Conservation (phyloP, 2,888 invertebrate genomes). For the Cancer borealis region DNA sequence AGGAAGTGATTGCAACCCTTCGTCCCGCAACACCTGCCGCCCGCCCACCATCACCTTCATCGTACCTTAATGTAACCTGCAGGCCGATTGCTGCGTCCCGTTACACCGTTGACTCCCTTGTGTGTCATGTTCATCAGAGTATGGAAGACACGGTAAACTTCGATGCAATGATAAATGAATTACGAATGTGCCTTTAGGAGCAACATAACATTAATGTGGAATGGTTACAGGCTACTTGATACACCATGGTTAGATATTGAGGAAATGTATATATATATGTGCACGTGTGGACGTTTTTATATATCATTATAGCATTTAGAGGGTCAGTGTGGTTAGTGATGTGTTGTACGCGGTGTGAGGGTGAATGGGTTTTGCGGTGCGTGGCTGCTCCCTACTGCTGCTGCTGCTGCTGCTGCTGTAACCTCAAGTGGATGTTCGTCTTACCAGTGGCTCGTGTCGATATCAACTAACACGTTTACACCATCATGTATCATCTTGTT, state of each 20-base stretch:
- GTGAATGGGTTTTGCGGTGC: neutral
- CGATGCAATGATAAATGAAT: neutral
- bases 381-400: neutral
- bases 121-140: slow-evolving; percentile 21
- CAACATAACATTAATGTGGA: neutral
- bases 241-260: neutral
- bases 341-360: neutral
- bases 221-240: too few species aligned
- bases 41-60: neutral
- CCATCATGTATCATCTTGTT: neutral
- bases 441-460: neutral
- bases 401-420: neutral
- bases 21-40: neutral
- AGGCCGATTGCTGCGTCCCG: neutral
- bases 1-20: slow-evolving; percentile 2
- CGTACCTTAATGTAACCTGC: neutral
- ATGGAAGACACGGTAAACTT: neutral
- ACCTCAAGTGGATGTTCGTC: neutral
- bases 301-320: neutral
- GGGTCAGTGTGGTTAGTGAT: slow-evolving; percentile 13
- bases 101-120: neutral
- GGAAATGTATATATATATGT: neutral
- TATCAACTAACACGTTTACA: neutral
- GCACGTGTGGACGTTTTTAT: neutral
- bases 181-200: neutral